Evolutionary conservation across 1,140 invertebrate species (phyloP), one percentile per base, ranked within the genome.

Genomic region (Drosophila bocqueti): DNA sequence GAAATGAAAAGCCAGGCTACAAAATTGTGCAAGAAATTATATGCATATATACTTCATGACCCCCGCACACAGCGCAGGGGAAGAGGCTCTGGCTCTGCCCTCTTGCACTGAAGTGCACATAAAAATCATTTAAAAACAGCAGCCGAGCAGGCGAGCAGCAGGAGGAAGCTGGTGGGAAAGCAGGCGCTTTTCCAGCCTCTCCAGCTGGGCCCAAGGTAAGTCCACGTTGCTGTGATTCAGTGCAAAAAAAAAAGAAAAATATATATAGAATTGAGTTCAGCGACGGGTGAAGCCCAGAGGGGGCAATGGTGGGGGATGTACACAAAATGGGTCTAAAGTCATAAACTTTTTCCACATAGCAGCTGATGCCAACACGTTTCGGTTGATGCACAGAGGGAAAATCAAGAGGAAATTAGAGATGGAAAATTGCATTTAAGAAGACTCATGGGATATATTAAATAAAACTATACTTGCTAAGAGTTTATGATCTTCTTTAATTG

Each of bases 321-420:
- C 81, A 87, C 85, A 87, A 87, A 89, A 87, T 87, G 84, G 84
- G 84, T 87, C 84, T 87, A 87, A 87, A 87, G 84, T 87, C 84
- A 87, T 87, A 87, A 87, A 87, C 84, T 89, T 87, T 87, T 87
- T 78, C 81, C 84, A 78, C 81, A 87, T 67, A 80, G 80, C 83
- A 87, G 84, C 83, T 87, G 83, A 87, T 87, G 84, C 83, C 84
- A 89, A 76, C 73, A 75, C 75, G 79, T 67, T 79, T 52, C 42
- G 55, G 78, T 69, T 58, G 45, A 38, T 61, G 67, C 34, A 55
- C 34, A 55, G 54, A 16, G 36, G 34, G 9, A 55, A 55, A 55
- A 50, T 29, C 9, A 16, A 24, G 1, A 21, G 8, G 7, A 55
- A 38, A 24, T 6, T 10, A 15, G 21, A 40, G 36, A 0, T 10